These are phyloP conservation scores for Nomada flava DNA, from an alignment of 2,888 invertebrate genomes.

Conservation along the genomic window DNA sequence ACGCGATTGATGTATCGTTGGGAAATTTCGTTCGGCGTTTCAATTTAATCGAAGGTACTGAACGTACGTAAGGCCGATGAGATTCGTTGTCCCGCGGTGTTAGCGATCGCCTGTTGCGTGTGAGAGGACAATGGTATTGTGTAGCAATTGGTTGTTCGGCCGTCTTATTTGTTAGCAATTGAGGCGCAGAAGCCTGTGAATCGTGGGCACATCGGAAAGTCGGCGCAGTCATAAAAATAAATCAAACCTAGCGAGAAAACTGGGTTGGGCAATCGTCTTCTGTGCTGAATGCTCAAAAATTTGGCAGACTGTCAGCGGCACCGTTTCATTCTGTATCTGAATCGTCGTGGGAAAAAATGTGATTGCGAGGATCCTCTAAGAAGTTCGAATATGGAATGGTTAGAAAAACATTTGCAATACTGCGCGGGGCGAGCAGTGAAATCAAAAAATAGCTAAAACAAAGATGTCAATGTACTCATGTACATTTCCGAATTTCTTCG, in stretches of 20 bases:
- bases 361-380: neutral
- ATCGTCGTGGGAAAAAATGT: neutral
- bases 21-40: neutral
- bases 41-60: neutral
- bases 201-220: constrained; percentile 21
- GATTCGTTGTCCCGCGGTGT: neutral
- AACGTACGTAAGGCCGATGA: neutral
- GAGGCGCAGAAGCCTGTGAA: neutral
- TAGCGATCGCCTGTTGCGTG: neutral
- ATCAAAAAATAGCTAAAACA: neutral
- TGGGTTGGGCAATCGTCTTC: constrained; percentile 55
- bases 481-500: too few species aligned
- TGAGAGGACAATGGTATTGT: constrained; percentile 18
- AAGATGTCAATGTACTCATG: too few species aligned
- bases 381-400: neutral
- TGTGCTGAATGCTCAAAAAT: constrained; percentile 57
- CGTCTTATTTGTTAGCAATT: constrained; percentile 5
- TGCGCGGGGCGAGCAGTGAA: neutral
- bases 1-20: neutral
- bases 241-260: constrained; percentile 47
- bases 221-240: constrained; percentile 59
- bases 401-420: too few species aligned
- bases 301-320: constrained; percentile 69
- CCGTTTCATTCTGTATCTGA: constrained; percentile 60
- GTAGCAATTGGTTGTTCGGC: neutral